A percentile compares a stretch with the other conserved stretches of the same genome.
Conservation (phyloP, 2,113 vertebrate genomes). For the Onychostruthus taczanowskii region DNA sequence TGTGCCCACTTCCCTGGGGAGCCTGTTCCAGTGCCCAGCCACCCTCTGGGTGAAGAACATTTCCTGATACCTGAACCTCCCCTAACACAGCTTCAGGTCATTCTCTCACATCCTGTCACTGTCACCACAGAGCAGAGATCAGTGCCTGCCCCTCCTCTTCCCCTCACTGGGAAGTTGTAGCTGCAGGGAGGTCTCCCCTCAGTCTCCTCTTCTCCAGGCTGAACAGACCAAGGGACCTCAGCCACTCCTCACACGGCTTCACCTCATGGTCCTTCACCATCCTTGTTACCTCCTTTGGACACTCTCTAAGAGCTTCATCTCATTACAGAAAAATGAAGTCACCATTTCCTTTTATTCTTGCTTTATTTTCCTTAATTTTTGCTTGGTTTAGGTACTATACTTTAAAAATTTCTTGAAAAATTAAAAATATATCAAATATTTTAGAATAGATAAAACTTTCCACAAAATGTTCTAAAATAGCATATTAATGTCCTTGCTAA, state of each 20-base stretch:
- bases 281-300: rapidly evolving
- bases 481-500: neutral
- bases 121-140: too few species aligned
- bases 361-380: neutral
- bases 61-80: neutral
- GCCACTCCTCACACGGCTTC: neutral
- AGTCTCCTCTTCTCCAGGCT: neutral
- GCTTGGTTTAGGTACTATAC: rapidly evolving
- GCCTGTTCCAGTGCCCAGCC: neutral
- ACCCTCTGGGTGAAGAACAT: neutral
- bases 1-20: neutral
- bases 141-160: neutral
- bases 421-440: neutral
- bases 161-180: rapidly evolving
- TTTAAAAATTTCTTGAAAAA: neutral
- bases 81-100: rapidly evolving
- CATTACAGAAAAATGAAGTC: neutral
- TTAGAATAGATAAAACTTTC: neutral
- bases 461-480: neutral
- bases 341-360: neutral
- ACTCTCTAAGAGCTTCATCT: neutral
- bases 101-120: rapidly evolving
- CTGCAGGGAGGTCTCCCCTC: neutral
- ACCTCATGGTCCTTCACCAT: neutral
- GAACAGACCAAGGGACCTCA: neutral